These are phyloP conservation scores for Pluvialis apricaria DNA, from an alignment of 2,113 vertebrate genomes.

Conservation along the genomic window DNA sequence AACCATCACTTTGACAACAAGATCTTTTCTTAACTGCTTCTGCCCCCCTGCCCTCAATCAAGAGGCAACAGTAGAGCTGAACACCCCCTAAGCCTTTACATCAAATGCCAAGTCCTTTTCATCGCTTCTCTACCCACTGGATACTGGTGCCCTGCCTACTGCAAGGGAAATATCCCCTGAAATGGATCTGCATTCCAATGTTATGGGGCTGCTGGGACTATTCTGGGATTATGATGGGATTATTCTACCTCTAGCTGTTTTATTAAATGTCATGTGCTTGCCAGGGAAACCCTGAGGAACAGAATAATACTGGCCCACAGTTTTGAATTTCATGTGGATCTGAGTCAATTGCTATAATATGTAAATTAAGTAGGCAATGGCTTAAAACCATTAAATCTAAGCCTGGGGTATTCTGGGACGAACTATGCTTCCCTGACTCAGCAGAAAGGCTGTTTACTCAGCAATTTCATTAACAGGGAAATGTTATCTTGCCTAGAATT, in stretches of 20 bases:
- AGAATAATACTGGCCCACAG: not conserved
- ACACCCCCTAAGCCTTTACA: not conserved
- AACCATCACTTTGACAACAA: not conserved
- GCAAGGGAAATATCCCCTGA: not conserved
- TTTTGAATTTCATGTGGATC: not conserved
- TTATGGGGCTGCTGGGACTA: not conserved
- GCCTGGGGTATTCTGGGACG: not conserved
- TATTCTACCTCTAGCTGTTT: not conserved
- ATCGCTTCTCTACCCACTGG: not conserved
- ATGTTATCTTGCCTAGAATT: not conserved
- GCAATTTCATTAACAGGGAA: not conserved
- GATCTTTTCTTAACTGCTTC: not conserved
- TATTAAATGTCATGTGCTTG: not conserved
- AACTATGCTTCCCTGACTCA: not conserved
- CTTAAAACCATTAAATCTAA: not conserved
- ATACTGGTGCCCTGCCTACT: not conserved
- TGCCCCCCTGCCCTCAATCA: not conserved
- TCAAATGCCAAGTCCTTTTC: not conserved
- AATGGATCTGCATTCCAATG: not conserved
- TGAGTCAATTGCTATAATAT: not conserved
- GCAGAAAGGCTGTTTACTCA: not conserved
- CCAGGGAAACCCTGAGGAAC: not conserved
- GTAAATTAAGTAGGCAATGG: not conserved
- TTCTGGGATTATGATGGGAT: not conserved
- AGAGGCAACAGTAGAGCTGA: not conserved